Conservation (phyloP, 2,888 invertebrate genomes). For the Galerucella calmariensis region DNA sequence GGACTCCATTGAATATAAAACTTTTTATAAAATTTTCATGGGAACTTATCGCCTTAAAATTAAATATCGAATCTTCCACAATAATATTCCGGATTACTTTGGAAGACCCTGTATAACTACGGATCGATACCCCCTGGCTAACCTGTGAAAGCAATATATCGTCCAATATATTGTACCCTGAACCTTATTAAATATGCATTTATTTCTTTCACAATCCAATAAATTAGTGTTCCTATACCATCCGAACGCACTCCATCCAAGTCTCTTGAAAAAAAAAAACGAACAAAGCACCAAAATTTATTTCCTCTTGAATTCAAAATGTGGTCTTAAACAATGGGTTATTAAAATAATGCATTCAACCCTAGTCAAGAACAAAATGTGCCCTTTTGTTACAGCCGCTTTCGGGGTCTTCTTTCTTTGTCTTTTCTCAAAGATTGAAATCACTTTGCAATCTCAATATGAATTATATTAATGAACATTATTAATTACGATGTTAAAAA, state of each 20-base stretch:
- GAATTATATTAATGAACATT: conserved; percentile 33
- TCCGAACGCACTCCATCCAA: conserved; percentile 9
- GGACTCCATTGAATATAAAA: too few relatives aligned
- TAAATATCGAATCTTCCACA: too few relatives aligned
- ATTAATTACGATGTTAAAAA: conserved; percentile 15
- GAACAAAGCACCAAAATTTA: conserved; percentile 32
- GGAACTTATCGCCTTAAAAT: too few relatives aligned
- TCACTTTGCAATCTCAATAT: conserved; percentile 24
- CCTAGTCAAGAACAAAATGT: conserved; percentile 32
- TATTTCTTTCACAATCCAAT: background rate
- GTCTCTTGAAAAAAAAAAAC: conserved; percentile 20
- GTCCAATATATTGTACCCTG: background rate
- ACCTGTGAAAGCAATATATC: background rate
- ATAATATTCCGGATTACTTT: too few relatives aligned
- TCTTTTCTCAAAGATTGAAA: conserved; percentile 21
- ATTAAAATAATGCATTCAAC: conserved; percentile 37
- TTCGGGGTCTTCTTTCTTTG: conserved; percentile 24
- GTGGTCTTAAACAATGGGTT: conserved; percentile 35
- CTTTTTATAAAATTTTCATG: too few relatives aligned
- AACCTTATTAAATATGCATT: background rate
- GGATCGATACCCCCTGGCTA: background rate
- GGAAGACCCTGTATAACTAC: too few relatives aligned
- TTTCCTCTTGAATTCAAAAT: conserved; percentile 32
- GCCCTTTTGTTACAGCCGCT: conserved; percentile 30
- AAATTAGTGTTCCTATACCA: conserved; percentile 1